These are phyloP conservation scores for western clawed frog (Xenopus tropicalis) DNA, from an alignment of 2,113 vertebrate species.

Conservation along the genomic window UCB_Xtro_10.0 CM004446.2:87371001-87371500, in stretches of 20 bases:
- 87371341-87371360: neutral
- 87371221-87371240: neutral
- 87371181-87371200: slow-evolving; percentile 3
- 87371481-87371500: slow-evolving; percentile 9
- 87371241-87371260: neutral
- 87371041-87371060: no score
- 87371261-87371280: neutral
- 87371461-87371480: slow-evolving; percentile 10
- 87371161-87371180: slow-evolving; percentile 12
- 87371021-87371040: no score
- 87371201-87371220: slow-evolving; percentile 4
- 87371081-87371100: no score
- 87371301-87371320: slow-evolving; percentile 1
- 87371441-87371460: slow-evolving; percentile 26
- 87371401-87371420: slow-evolving; percentile 27
- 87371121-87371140: slow-evolving; percentile 3
- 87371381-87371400: neutral
- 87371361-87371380: neutral
- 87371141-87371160: slow-evolving; percentile 3
- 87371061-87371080: no score
- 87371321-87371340: slow-evolving; percentile 5
- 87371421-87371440: slow-evolving; percentile 24
- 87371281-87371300: slow-evolving; percentile 1
- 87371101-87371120: neutral
- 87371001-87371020: no score